Evolutionary conservation across 2,888 invertebrate species (phyloP).

Genomic region (Caenorhabditis afra): DNA sequence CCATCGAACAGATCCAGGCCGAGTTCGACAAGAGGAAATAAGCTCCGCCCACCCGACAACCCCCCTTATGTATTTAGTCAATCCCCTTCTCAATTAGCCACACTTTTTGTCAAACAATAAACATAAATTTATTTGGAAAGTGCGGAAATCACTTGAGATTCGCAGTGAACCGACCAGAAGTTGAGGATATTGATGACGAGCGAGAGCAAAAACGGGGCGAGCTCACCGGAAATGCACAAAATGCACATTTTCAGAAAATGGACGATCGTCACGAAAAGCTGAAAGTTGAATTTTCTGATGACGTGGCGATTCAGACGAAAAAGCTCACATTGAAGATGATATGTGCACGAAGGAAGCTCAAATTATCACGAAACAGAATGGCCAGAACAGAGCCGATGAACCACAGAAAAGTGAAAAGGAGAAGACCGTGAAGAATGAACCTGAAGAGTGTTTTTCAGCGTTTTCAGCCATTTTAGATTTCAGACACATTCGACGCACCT

Average conservation of each 20-base stretch:
- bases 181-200: neutral
- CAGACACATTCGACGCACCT: neutral
- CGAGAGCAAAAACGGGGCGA: neutral
- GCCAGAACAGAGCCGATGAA: neutral
- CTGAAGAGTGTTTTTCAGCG: no score
- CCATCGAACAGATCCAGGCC: slow-evolving; percentile 74
- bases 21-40: slow-evolving; percentile 62
- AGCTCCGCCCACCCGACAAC: neutral
- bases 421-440: no score
- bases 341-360: neutral
- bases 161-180: neutral
- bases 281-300: neutral
- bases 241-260: neutral
- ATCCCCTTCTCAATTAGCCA: neutral
- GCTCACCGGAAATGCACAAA: neutral
- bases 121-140: neutral
- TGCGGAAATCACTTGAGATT: neutral
- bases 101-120: no score
- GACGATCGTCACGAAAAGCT: neutral
- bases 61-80: neutral
- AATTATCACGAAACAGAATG: no score
- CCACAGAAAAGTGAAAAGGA: neutral
- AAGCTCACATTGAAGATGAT: neutral
- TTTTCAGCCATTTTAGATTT: no score
- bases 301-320: neutral